Conservation (phyloP, 1,140 invertebrate genomes). For the Drosophila hydei region DNA sequence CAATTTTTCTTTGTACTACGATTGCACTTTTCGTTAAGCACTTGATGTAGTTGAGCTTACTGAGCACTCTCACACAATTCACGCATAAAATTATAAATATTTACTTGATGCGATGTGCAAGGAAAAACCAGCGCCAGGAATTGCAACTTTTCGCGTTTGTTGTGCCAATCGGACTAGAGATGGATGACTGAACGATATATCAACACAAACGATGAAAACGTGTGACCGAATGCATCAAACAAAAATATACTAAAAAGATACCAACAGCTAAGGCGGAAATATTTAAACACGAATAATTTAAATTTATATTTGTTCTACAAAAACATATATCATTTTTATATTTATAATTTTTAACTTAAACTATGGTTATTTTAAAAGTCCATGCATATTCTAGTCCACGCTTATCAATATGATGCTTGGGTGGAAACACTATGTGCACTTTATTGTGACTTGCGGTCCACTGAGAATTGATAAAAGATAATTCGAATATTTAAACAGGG, state of each 20-base stretch:
- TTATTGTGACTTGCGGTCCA: conserved; percentile 53
- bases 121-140: conserved; percentile 51
- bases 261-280: background rate
- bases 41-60: background rate
- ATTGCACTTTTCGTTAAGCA: background rate
- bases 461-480: conserved; percentile 37
- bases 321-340: too few species aligned
- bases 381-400: conserved; percentile 67
- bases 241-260: background rate
- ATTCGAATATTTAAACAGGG: background rate
- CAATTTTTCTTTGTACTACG: conserved; percentile 5
- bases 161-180: conserved; percentile 59
- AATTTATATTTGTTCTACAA: background rate
- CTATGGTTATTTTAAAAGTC: conserved; percentile 77
- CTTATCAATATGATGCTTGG: conserved; percentile 76
- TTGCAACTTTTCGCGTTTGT: conserved; percentile 68
- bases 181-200: conserved; percentile 10
- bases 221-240: conserved; percentile 1
- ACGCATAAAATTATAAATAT: conserved; percentile 9
- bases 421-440: conserved; percentile 69
- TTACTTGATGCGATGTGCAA: conserved; percentile 56
- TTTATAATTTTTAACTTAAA: background rate
- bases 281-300: background rate
- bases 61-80: conserved; percentile 10
- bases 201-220: conserved; percentile 1